Evolutionary conservation across 2,113 vertebrate genomes (phyloP).

Genomic region (Nyctibius bracteatus): DNA sequence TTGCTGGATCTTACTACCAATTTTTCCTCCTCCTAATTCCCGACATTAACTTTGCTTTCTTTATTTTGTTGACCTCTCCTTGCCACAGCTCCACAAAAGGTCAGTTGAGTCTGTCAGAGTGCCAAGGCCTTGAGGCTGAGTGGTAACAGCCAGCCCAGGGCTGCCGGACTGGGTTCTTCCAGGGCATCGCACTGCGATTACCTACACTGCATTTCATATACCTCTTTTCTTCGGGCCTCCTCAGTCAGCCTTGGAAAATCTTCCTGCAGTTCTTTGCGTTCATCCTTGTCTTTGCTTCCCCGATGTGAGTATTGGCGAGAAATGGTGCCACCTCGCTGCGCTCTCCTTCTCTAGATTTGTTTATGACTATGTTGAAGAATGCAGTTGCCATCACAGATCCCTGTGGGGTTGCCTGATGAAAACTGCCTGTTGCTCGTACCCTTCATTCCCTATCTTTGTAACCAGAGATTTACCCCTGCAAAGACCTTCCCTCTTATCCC

Average conservation of each 20-base stretch:
- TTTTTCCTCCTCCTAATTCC: neutral
- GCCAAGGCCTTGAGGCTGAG: neutral
- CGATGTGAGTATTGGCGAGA: too few relatives aligned
- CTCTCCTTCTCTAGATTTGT: neutral
- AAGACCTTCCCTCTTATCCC: neutral
- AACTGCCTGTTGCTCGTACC: neutral
- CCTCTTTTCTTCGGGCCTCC: neutral
- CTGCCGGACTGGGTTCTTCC: neutral
- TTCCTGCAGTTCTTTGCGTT: neutral
- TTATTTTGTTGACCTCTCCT: neutral
- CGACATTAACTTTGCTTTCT: neutral
- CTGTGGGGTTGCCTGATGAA: neutral
- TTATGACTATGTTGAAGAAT: neutral
- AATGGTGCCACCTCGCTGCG: neutral
- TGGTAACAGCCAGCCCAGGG: neutral
- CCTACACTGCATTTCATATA: neutral
- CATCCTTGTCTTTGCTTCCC: neutral
- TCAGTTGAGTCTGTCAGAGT: neutral
- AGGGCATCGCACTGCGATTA: accelerated
- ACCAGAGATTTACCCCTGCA: neutral
- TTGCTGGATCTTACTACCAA: neutral
- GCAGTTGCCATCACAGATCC: neutral
- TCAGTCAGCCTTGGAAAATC: neutral
- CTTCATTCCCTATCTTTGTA: neutral
- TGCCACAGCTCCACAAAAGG: neutral